These are phyloP conservation scores for Paguma larvata DNA, from an alignment of 2,797 vertebrate species.

Conservation along the genomic window DNA sequence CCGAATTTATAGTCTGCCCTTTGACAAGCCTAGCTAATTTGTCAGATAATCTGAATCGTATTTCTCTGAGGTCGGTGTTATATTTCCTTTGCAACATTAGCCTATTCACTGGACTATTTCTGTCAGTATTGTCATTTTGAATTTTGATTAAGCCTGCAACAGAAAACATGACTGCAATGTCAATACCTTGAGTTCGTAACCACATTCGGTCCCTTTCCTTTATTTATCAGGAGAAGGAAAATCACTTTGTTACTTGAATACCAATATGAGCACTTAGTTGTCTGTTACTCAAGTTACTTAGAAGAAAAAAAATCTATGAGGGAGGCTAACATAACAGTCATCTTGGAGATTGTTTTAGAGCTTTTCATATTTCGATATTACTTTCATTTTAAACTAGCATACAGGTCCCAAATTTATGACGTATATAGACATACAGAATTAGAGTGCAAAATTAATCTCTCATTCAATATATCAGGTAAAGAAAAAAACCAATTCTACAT, in stretches of 20 bases:
- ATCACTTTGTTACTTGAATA: slow-evolving; percentile 35
- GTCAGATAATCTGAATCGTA: neutral
- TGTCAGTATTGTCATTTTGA: neutral
- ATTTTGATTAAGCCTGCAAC: neutral
- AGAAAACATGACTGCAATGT: neutral
- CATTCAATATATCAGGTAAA: neutral
- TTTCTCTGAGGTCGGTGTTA: neutral
- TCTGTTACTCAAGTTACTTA: neutral
- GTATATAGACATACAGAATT: neutral
- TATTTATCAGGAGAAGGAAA: neutral
- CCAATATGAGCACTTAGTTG: neutral
- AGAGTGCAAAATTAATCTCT: neutral
- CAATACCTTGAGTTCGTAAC: neutral
- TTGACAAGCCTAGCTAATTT: neutral
- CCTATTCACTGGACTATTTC: neutral
- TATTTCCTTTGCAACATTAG: neutral
- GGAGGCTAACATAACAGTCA: neutral
- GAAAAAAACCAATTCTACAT: neutral
- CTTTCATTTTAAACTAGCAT: neutral
- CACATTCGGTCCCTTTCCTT: neutral
- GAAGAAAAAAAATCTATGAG: neutral
- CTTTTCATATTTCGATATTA: neutral
- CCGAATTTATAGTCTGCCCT: neutral
- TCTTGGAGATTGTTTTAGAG: neutral
- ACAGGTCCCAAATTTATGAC: neutral